These are phyloP conservation scores for Microtus agrestis DNA, from an alignment of 2,797 vertebrate species.

Conservation along the genomic window DNA sequence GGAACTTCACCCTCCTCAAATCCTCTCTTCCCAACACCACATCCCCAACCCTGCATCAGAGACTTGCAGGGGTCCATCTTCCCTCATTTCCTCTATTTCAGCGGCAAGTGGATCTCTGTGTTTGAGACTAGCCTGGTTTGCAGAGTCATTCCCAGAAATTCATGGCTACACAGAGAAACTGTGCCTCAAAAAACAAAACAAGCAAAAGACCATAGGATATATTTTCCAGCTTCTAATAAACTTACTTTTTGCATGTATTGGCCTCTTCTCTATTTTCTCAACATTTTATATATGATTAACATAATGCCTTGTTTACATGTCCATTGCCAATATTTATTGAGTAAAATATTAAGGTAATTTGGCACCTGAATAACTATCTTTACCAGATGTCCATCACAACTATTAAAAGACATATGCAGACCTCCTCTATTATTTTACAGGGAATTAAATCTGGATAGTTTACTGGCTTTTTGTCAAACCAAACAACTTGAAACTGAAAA, in stretches of 20 bases:
- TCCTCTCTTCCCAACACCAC: background rate
- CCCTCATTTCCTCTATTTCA: background rate
- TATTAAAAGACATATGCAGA: background rate
- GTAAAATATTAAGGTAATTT: background rate
- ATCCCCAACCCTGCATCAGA: background rate
- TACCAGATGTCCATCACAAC: conserved; percentile 21
- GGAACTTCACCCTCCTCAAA: background rate
- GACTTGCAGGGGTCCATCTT: background rate
- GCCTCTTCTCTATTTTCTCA: background rate
- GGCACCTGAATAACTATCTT: background rate
- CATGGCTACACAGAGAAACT: background rate
- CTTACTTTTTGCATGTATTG: background rate
- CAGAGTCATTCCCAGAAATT: background rate
- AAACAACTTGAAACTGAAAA: background rate
- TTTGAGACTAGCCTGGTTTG: background rate
- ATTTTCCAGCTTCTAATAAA: conserved; percentile 23
- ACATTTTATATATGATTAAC: conserved; percentile 3
- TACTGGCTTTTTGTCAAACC: background rate
- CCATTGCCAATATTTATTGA: background rate
- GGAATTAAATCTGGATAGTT: background rate
- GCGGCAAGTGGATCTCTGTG: background rate
- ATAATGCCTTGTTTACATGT: background rate
- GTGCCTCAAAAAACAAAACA: background rate
- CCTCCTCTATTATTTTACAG: background rate
- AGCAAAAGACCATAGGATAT: background rate